Base-by-base conservation (phyloP, 1,140 invertebrate genomes). In the Lanistes nyassanus region DNA sequence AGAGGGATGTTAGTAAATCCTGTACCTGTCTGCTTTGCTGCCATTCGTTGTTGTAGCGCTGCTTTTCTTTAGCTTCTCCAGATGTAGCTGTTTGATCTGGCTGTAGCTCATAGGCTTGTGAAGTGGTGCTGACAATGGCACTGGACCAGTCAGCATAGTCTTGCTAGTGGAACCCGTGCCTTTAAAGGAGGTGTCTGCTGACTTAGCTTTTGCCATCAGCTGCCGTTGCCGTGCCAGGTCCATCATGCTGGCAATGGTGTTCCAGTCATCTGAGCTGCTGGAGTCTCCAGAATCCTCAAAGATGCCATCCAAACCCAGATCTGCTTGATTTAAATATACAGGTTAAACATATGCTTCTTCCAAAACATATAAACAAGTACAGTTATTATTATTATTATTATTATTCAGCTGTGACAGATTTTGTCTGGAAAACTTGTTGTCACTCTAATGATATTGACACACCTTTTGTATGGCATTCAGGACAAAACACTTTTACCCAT, bases 81-180 rank as follows among this genome's bases (percentile, higher is more conserved):
- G 70, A 53, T 86, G 84, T 47, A 81, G 70, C 55, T 82, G 79
- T 81, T 81, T 83, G 19, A 82, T 79, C 58, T 86, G 80, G 58
- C 81, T 80, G 76, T 87, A 86, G 67, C 85, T 85, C 5, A 81
- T 67, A 16, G 82, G 83, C 29, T 80, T 71, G 66, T 88, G 86
- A 34, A 87, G 73, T 55, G 85, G 81, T 42, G 80, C 84, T 19
- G 83, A 80, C 36, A 79, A 75, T n/a, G 81, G 81, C 2, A 82
- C 76, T 3, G 79, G 83, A 31, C 80, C 82, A 23, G 78, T 74
- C 31, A 83, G 78, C 23, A 80, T 81, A 34, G 19, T 68, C 4
- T 77, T 47, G 37, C 56, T 29, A 26, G 37, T 23, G 69, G 79
- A 19, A 78, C 74, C 26, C 60, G 72, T 65, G 76, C 73, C 34